Percentiles rank a stretch among this genome's conserved stretches.
phyloP scores from a whole-genome alignment of 1,140 invertebrate species.

The Drosophila insularis region DNA sequence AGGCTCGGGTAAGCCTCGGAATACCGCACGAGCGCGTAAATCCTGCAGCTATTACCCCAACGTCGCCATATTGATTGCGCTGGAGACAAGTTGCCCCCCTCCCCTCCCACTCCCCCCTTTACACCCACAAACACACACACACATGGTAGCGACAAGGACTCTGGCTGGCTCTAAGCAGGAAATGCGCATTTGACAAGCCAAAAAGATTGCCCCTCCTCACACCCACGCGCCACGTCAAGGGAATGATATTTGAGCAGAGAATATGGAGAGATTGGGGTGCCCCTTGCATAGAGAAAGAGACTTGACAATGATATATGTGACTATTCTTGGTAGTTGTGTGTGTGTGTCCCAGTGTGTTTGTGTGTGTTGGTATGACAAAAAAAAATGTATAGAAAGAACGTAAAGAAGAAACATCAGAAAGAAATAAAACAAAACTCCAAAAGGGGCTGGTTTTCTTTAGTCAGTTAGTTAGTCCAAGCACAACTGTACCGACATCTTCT shows the following conservation, averaged over 20 bases:
- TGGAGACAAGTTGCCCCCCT: slow-evolving; percentile 61
- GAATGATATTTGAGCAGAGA: slow-evolving; percentile 63
- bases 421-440: slow-evolving; percentile 71
- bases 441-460: slow-evolving; percentile 24
- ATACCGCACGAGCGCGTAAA: slow-evolving; percentile 70
- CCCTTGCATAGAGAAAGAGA: slow-evolving; percentile 67
- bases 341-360: slow-evolving; percentile 26
- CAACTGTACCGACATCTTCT: slow-evolving; percentile 58
- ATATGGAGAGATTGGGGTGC: background rate
- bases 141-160: slow-evolving; percentile 50
- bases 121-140: slow-evolving; percentile 19
- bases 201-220: slow-evolving; percentile 63
- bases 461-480: slow-evolving; percentile 42
- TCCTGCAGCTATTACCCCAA: slow-evolving; percentile 76
- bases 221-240: slow-evolving; percentile 59
- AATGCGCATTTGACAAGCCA: slow-evolving; percentile 80
- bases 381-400: slow-evolving; percentile 36
- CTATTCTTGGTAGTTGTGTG: slow-evolving; percentile 49
- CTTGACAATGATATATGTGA: slow-evolving; percentile 80
- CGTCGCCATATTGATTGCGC: slow-evolving; percentile 77
- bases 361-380: slow-evolving; percentile 34
- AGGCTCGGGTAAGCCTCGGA: slow-evolving; percentile 34
- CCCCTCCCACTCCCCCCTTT: background rate
- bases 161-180: slow-evolving; percentile 60
- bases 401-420: slow-evolving; percentile 59